Conservation (phyloP, 2,113 vertebrate genomes). For the Semnornis frantzii region DNA sequence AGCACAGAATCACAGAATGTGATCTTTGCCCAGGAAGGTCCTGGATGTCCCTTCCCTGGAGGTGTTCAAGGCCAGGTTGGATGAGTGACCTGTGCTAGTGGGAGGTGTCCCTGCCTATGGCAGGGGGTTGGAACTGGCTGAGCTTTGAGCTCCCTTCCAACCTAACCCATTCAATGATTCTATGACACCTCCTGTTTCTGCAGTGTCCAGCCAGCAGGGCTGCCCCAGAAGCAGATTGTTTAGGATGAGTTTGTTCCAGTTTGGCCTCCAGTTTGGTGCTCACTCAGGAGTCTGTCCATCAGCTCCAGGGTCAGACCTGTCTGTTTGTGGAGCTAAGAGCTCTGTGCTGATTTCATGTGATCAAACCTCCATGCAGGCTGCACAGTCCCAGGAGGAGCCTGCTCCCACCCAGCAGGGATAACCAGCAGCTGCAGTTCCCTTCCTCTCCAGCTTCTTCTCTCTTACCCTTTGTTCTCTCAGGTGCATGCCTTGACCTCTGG, state of each 20-base stretch:
- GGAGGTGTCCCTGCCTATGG: no score
- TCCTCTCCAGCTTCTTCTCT: neutral
- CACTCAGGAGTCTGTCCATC: neutral
- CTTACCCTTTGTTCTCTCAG: neutral
- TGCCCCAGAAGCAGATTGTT: neutral
- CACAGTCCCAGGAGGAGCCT: neutral
- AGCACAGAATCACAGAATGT: no score
- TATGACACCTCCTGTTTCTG: neutral
- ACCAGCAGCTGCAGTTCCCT: neutral
- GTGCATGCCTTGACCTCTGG: neutral
- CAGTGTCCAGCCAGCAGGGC: neutral
- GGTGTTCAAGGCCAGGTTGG: no score
- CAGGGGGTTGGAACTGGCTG: no score
- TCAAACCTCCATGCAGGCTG: accelerated
- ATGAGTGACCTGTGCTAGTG: no score
- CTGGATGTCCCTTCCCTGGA: no score
- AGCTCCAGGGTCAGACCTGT: neutral
- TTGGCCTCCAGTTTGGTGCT: neutral
- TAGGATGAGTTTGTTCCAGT: neutral
- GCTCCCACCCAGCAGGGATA: neutral
- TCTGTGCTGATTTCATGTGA: neutral
- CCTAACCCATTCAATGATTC: no score
- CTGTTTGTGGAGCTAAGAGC: neutral
- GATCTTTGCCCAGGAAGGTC: no score
- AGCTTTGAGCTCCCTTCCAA: no score